A percentile compares a stretch with the other conserved stretches of the same genome.
phyloP scores from a whole-genome alignment of 2,888 invertebrate species.

The Drosophila kanekoi region DNA sequence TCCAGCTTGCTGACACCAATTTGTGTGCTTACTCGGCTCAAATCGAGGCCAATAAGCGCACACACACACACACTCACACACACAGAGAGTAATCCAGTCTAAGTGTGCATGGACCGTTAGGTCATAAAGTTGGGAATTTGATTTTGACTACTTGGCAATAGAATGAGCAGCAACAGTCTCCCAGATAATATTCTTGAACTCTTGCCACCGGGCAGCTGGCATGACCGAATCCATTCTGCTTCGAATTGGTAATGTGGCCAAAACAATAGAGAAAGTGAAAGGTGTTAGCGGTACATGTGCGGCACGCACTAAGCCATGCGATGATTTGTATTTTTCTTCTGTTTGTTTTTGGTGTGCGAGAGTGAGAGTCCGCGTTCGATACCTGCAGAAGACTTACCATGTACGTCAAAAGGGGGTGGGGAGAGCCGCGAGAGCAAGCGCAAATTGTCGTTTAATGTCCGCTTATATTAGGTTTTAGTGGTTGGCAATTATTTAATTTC shows the following conservation, averaged over 20 bases:
- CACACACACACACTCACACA: too few species aligned
- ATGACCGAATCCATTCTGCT: neutral
- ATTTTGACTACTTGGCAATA: too few species aligned
- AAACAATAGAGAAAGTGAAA: conserved; percentile 66
- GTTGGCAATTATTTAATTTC: conserved; percentile 12
- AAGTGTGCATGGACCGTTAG: conserved; percentile 39
- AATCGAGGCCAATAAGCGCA: conserved; percentile 45
- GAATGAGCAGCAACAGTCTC: neutral
- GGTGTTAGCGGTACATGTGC: conserved; percentile 54
- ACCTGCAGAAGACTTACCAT: neutral
- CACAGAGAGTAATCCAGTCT: conserved; percentile 32
- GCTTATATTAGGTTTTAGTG: conserved; percentile 5
- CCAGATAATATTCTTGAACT: conserved; percentile 28
- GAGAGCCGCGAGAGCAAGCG: conserved; percentile 4
- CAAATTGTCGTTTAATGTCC: conserved; percentile 23
- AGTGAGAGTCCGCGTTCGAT: conserved; percentile 26
- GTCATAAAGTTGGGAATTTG: conserved; percentile 39
- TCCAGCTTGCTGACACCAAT: conserved; percentile 15
- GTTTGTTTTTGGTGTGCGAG: conserved; percentile 3
- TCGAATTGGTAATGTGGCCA: conserved; percentile 13
- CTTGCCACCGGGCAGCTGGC: conserved; percentile 1
- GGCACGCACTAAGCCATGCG: conserved; percentile 18
- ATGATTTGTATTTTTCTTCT: neutral
- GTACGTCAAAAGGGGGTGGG: neutral
- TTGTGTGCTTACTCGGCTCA: conserved; percentile 7